Conservation (phyloP, 2,797 vertebrate genomes). For the Manis pentadactyla region DNA sequence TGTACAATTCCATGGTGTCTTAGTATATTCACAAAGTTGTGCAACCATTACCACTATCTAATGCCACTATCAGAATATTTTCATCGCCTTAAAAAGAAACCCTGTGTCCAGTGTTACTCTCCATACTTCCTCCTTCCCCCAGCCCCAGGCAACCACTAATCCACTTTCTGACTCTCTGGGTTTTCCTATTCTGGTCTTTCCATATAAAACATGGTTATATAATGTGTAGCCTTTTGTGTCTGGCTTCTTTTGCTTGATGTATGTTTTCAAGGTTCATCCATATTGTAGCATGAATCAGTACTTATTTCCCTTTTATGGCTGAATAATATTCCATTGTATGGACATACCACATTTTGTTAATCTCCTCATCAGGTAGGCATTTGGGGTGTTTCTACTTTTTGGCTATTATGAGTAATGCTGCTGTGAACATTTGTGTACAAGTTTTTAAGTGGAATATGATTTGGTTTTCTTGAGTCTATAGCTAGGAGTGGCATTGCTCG, state of each 20-base stretch:
- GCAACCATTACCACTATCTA: background rate
- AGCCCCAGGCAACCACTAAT: background rate
- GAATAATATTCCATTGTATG: background rate
- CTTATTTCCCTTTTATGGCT: background rate
- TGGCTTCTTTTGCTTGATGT: background rate
- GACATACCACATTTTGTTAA: background rate
- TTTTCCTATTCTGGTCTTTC: background rate
- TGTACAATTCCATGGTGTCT: background rate
- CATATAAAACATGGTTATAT: background rate
- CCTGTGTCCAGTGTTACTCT: rapidly evolving
- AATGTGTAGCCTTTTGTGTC: background rate
- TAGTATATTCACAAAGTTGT: background rate
- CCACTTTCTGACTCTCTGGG: background rate
- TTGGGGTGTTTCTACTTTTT: background rate
- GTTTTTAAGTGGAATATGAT: background rate
- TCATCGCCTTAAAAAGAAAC: background rate
- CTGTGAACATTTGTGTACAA: background rate
- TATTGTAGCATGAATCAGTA: background rate
- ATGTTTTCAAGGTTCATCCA: background rate
- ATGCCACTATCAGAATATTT: background rate
- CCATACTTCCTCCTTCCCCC: rapidly evolving
- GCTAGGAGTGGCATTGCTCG: background rate
- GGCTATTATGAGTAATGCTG: background rate
- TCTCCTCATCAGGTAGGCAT: background rate
- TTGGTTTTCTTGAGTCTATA: background rate